Conservation (phyloP, 1,140 invertebrate genomes). For the Anoplophora glabripennis region DNA sequence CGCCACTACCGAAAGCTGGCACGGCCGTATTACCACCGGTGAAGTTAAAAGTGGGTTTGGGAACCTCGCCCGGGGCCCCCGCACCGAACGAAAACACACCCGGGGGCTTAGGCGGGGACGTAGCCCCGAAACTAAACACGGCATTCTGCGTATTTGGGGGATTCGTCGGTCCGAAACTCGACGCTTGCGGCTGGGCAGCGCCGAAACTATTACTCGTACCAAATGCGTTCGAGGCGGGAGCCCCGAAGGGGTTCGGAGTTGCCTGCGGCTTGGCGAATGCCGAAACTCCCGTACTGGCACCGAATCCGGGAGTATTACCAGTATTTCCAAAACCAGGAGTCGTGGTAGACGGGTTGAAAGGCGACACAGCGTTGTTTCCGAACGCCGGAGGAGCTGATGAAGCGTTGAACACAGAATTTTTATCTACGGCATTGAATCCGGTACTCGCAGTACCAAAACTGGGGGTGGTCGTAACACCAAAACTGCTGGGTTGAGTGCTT, state of each 20-base stretch:
- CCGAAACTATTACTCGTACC: neutral
- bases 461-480: neutral
- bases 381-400: neutral
- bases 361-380: neutral
- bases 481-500: neutral
- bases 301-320: neutral
- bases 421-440: too few species aligned
- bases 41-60: neutral
- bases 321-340: neutral
- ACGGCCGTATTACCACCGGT: neutral
- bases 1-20: neutral
- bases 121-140: conserved; percentile 8
- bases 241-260: neutral
- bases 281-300: neutral
- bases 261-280: neutral
- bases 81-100: conserved; percentile 1
- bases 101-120: neutral
- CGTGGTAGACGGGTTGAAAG: neutral
- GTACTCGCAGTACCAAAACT: neutral
- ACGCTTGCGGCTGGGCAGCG: neutral
- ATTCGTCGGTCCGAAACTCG: neutral
- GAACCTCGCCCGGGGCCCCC: neutral
- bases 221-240: neutral
- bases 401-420: neutral
- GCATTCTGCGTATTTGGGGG: neutral